Base-by-base conservation (phyloP, 2,888 invertebrate species). In the Lasioglossum oenotherae region DNA sequence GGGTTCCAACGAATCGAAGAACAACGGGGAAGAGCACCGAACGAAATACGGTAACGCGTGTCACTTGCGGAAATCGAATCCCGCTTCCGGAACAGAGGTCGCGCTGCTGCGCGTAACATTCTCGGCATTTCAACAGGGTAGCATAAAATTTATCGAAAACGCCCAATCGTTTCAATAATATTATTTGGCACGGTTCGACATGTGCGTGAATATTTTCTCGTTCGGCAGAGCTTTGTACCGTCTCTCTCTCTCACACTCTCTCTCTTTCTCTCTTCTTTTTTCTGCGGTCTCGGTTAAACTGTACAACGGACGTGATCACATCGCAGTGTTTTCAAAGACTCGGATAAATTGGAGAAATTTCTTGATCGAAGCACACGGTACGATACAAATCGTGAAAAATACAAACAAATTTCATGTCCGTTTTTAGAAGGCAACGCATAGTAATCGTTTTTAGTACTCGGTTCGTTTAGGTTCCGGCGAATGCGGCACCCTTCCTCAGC, bases 111-210 rank as follows among this genome's bases (percentile, higher is more conserved):
- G 60, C 41, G 72, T 64, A 73, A 76, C 49, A 35, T 35, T 72
- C 73, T n/a, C 71, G n/a, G 46, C 27, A 49, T 38, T 49, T 73
- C 23, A 76, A 76, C 67, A 19, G 78, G 16, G 71, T 64, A 27
- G 49, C 46, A 69, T 86, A 76, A 74, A 81, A 77, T 71, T 74
- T 46, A 78, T 86, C 74, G 86, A 74, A 77, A 86, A 73, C 81
- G 67, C 27, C 27, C n/a, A 69, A 82, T 80, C 77, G 76, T 64
- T 38, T 82, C 64, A 79, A 77, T 83, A 85, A 85, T 85, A 78
- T 80, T 44, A 85, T 87, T 87, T 87, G 87, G 87, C 87, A 87
- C 87, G 87, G 87, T 80, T 78, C 87, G 72, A 80, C 69, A 46
- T 60, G 60, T 75, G 69, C 77, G 77, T 74, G 44, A 77, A 41